Conservation (phyloP, 2,888 invertebrate genomes). For the Limnephilus lunatus region DNA sequence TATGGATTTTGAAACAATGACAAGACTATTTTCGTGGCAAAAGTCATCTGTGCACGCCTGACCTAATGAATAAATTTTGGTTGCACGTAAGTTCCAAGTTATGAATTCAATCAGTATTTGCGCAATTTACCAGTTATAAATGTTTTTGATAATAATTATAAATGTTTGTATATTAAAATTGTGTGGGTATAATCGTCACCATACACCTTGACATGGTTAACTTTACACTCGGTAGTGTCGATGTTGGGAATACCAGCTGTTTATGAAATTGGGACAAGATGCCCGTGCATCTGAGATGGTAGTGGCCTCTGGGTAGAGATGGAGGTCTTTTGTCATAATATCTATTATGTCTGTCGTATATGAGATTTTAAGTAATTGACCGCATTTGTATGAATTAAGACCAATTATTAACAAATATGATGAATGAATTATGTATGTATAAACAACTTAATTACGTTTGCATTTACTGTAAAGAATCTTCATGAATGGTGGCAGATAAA, state of each 20-base stretch:
- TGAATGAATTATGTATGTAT: neutral
- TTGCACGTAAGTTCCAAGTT: neutral
- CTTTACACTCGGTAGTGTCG: neutral
- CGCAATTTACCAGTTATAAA: slow-evolving; percentile 5
- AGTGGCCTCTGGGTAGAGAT: neutral
- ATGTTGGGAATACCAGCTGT: neutral
- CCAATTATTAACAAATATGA: neutral
- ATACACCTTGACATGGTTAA: neutral
- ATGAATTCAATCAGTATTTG: slow-evolving; percentile 4
- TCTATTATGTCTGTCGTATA: neutral
- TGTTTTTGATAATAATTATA: neutral
- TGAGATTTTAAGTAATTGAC: neutral
- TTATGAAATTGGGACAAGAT: neutral
- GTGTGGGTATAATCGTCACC: neutral
- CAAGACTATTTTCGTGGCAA: too few relatives aligned
- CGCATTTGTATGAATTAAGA: neutral
- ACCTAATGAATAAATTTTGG: neutral
- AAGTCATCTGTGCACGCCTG: too few relatives aligned
- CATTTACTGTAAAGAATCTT: neutral
- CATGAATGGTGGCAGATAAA: neutral
- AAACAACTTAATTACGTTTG: neutral
- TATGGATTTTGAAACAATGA: too few relatives aligned
- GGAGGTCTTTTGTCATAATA: neutral
- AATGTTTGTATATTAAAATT: neutral
- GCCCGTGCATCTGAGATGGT: neutral